Base-by-base conservation (phyloP, 92 coral and sea anemone species). In the Parazoanthus swiftii region DNA sequence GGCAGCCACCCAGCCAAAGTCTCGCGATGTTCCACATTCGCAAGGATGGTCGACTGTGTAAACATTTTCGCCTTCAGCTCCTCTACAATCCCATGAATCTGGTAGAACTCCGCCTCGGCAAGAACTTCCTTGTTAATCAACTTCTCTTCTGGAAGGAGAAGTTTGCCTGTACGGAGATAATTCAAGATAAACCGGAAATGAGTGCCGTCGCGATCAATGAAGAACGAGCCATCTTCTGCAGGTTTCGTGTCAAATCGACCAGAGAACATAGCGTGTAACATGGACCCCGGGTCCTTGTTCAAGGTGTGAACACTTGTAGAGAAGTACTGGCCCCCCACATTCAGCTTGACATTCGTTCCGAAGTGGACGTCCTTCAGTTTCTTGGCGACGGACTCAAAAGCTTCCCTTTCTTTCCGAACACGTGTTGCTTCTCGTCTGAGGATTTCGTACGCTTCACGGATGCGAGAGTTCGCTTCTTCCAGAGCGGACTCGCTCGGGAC, bases 31-130 rank as follows among this genome's bases (percentile, higher is more conserved):
- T 38, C 74, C 50, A 42, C 11, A 20, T 20, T 73, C 71, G 86
- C 37, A 0, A 85, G 3, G 4, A 85, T 85, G n/a, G 5, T 14
- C 23, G 88, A 85, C 56, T 29, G 54, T 29, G 10, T 70, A 73
- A 85, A 85, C 15, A 70, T 70, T 8, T 85, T 85, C 25, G 86
- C 85, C 59, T 35, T 68, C 33, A 90, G 88, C 36, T 85, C 83
- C 5, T 86, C 89, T 2, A 85, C 74, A n/a, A 93, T 90, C 14
- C 92, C 93, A 33, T 72, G 35, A 20, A 92, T 73, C 76, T 90
- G 95, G 56, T 92, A 92, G n/a, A 92, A 92, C 58, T 92, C 93
- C n/a, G 95, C 95, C 58, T 92, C 95, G 5, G 80, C 77, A 1
- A 85, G 88, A 39, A 92, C 43, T 66, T 92, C 95, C 33, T 42